These are phyloP conservation scores for Nephila pilipes DNA, from an alignment of 1,140 invertebrate genomes.

Conservation along the genomic window DNA sequence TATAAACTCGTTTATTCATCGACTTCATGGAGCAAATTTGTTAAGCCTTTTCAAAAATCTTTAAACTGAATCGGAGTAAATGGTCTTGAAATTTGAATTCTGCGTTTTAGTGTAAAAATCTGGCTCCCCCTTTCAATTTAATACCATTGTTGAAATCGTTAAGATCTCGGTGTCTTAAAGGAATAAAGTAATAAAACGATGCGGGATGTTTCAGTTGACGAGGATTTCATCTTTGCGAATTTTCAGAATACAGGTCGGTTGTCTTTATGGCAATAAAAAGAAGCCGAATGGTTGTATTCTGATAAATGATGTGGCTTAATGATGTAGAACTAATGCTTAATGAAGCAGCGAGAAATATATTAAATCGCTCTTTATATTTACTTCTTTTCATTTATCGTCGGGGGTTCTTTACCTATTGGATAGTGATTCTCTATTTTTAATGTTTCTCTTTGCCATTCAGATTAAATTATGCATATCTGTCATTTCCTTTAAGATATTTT, in stretches of 20 bases:
- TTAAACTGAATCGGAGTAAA: not conserved
- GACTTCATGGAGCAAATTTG: not conserved
- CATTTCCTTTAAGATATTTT: no score
- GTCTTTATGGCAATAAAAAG: slow-evolving; percentile 7
- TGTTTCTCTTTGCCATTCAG: no score
- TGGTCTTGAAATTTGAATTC: not conserved
- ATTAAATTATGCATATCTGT: no score
- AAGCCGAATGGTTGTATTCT: not conserved
- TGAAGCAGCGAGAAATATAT: slow-evolving; percentile 15
- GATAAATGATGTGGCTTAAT: slow-evolving; percentile 21
- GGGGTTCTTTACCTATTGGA: no score
- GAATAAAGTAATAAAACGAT: not conserved
- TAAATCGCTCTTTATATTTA: slow-evolving; percentile 23
- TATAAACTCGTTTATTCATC: not conserved
- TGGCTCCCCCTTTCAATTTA: not conserved
- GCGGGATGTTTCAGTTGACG: not conserved
- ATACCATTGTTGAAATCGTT: slow-evolving; percentile 10
- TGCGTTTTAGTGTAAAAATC: not conserved
- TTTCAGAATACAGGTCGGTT: not conserved
- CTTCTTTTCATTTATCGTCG: not conserved
- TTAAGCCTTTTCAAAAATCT: not conserved
- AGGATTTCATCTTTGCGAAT: not conserved
- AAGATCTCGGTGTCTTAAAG: not conserved
- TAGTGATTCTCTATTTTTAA: no score
- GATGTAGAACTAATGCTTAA: slow-evolving; percentile 47